Base-by-base conservation (phyloP, 2,888 invertebrate genomes). In the Metacarcinus magister region DNA sequence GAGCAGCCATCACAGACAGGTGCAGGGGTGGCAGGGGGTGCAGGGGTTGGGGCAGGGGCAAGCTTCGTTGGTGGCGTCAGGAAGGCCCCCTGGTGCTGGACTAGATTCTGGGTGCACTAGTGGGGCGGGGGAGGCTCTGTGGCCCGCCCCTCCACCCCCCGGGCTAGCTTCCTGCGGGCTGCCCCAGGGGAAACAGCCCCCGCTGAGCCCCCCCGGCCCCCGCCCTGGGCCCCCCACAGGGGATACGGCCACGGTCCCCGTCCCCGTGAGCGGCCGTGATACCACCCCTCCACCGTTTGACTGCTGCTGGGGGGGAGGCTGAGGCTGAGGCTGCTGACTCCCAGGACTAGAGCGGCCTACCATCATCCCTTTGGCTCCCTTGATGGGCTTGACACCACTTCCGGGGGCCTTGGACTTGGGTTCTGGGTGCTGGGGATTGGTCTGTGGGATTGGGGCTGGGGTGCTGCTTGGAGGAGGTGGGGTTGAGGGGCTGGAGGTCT, bases 41-140 rank as follows among this genome's bases (percentile, higher is more conserved):
- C 94, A 92, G 46, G 94, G 95, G 89, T 93, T 89, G 39, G 95
- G 96, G 94, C 96, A 96, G 92, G 95, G 91, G 92, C 75, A 67
- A 75, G 92, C 23, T 87, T 93, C 94, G 48, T 92, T 23, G 91
- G 91, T n/a, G 96, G 92, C 93, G 48, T 94, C 87, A 60, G 94
- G 96, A 92, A 82, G 92, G 90, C 94, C 90, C 60, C 54, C 95
- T 96, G 95, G 96, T 93, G 96, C 95, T 96, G 95, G 97, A 97
- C 96, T 96, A 95, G 96, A 96, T 93, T 94, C 94, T 67, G 90
- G 39, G 67, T 94, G 95, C 43, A 95, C 96, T 97, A 96, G 94
- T 96, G 96, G 43, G 97, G 96, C 39, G 97, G 96, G 44, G 96
- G 96, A 67, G 97, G 96, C 92, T 97, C 96, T 48, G 96, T 96